A percentile compares a stretch with the other conserved stretches of the same genome.
These are phyloP conservation scores for Pocillopora meandrina DNA, from an alignment of 92 coral and sea anemone genomes.

Conservation along the genomic window DNA sequence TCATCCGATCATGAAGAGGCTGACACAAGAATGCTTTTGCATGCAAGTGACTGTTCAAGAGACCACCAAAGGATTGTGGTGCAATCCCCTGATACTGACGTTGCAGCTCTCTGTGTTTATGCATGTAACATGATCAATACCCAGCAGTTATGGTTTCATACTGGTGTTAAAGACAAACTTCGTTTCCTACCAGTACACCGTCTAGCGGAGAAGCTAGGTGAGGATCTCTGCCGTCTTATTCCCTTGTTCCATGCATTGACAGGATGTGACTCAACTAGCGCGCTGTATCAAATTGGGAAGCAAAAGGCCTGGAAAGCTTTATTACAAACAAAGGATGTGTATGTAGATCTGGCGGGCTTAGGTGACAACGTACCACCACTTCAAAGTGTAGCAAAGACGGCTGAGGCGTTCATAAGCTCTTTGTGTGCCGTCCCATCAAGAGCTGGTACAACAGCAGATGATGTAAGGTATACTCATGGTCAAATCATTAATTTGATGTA, in stretches of 20 bases:
- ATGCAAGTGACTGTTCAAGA: constrained; percentile 26
- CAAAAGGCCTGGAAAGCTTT: constrained; percentile 45
- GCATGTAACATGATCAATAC: neutral
- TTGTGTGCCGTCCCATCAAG: constrained; percentile 25
- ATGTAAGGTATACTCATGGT: constrained; percentile 28
- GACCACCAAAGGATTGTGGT: neutral
- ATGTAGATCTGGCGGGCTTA: constrained; percentile 21
- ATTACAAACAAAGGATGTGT: neutral
- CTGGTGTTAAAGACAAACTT: constrained; percentile 44
- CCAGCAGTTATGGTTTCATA: constrained; percentile 34
- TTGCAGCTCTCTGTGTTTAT: constrained; percentile 19
- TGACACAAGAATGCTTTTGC: constrained; percentile 47
- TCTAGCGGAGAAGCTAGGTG: constrained; percentile 20
- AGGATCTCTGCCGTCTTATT: constrained; percentile 8
- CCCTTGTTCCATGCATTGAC: constrained; percentile 35
- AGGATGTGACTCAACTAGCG: constrained; percentile 46
- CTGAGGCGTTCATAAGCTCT: constrained; percentile 41
- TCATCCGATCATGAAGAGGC: constrained; percentile 45
- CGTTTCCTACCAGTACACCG: constrained; percentile 33
- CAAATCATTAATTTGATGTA: neutral
- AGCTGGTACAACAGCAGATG: constrained; percentile 49
- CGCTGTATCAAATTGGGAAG: constrained; percentile 24
- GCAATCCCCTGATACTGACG: constrained; percentile 43
- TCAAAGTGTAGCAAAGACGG: constrained; percentile 5
- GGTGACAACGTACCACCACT: constrained; percentile 30